Base-by-base conservation (phyloP, 2,113 vertebrate species). In the Thomomys bottae region DNA sequence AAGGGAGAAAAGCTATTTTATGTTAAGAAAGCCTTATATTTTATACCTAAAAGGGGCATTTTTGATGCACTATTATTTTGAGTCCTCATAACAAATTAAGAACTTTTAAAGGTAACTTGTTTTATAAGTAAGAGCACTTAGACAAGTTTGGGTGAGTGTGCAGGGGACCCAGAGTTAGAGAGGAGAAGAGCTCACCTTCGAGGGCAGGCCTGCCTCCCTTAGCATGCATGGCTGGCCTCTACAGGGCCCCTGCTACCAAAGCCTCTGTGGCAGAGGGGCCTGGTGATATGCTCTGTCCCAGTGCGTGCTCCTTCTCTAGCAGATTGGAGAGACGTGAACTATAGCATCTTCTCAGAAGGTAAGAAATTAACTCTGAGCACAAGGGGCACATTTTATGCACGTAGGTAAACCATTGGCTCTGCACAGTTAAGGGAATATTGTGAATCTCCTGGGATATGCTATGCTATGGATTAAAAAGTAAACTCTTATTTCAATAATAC, bases 161-260 rank as follows among this genome's bases (percentile, higher is more conserved):
- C 1, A 24, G 79, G 68, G 45, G 63, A 32, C 10, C 23, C 3
- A 5, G 66, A n/a, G 8, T 49, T 3, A 32, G 49, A 54, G 15
- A 38, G 24, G n/a, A 40, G 40, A 66, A 77, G 18, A 32, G 15
- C 0, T 20, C n/a, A 3, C 21, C 17, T 64, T 28, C 18, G 36
- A 26, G 24, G 24, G 14, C 36, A 11, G 34, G 5, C 32, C 23
- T 17, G 21, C 23, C 63, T 9, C 1, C 2, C 0, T n/a, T 8
- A 1, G 0, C 0, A 4, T 0, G 3, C 20, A 42, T 45, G 23
- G 4, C 23, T 3, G 0, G 5, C 20, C 4, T 0, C 14, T 10
- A 0, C 0, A 1, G 57, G 26, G 6, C 1, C 5, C 21, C 23
- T 3, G 0, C 12, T 28, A 15, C 8, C 8, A 3, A 15, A 2